phyloP scores from a whole-genome alignment of 2,888 invertebrate genomes.

The Danaus chrysippus region DNA sequence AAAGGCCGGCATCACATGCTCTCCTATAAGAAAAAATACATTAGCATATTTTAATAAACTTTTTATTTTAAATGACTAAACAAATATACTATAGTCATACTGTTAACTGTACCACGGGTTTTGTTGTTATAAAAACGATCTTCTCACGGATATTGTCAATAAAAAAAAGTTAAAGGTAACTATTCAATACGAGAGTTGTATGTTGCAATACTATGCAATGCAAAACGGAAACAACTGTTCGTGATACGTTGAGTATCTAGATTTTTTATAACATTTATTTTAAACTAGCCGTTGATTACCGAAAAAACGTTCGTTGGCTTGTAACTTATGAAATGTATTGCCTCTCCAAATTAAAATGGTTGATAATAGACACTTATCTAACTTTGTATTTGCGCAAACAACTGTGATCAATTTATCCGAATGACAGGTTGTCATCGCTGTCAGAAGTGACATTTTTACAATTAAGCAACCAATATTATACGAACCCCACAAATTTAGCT shows the following conservation, averaged over 20 bases:
- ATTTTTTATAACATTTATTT: background rate
- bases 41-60: constrained; percentile 38
- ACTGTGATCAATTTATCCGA: constrained; percentile 72
- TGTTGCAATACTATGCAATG: constrained; percentile 39
- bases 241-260: constrained; percentile 50
- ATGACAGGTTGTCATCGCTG: constrained; percentile 72
- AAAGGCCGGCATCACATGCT: constrained; percentile 80
- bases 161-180: constrained; percentile 59
- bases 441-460: constrained; percentile 73
- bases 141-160: constrained; percentile 68
- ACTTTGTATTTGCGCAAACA: constrained; percentile 72
- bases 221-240: constrained; percentile 67
- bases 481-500: constrained; percentile 57
- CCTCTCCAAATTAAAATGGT: constrained; percentile 67
- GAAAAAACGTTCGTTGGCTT: constrained; percentile 45
- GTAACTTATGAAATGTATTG: constrained; percentile 39
- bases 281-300: constrained; percentile 41
- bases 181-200: constrained; percentile 60
- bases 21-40: constrained; percentile 65
- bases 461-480: constrained; percentile 72
- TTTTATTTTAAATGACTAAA: background rate
- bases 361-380: constrained; percentile 69
- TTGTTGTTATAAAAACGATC: constrained; percentile 37
- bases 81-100: background rate
- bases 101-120: background rate